A percentile compares a stretch with the other conserved stretches of the same genome.
Conservation (phyloP, 1,140 invertebrate species). For the Calosoma granatense region DNA sequence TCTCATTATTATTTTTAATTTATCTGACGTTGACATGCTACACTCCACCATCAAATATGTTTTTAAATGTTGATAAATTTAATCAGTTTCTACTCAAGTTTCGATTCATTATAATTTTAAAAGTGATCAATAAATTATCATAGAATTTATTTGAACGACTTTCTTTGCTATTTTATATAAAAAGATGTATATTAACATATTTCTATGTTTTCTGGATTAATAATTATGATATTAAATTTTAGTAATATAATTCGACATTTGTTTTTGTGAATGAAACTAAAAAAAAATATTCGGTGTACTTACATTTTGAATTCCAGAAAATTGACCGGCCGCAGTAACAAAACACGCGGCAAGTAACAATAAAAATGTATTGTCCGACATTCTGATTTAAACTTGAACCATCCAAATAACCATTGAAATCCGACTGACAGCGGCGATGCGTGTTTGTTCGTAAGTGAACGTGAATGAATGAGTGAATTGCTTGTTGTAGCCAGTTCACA, state of each 20-base stretch:
- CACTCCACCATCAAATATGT: neutral
- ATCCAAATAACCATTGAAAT: too few relatives aligned
- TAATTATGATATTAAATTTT: neutral
- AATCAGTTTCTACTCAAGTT: too few relatives aligned
- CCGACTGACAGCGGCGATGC: neutral
- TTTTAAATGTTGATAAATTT: too few relatives aligned
- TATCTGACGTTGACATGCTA: neutral
- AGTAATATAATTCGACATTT: neutral
- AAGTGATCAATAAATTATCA: too few relatives aligned
- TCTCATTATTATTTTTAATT: slow-evolving; percentile 8
- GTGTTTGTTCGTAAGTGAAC: neutral
- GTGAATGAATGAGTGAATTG: neutral
- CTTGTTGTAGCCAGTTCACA: neutral
- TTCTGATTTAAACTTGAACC: too few relatives aligned
- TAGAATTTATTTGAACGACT: neutral
- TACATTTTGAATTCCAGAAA: neutral
- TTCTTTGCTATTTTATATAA: neutral
- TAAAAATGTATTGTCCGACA: neutral
- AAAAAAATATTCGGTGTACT: neutral
- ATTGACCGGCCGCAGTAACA: neutral
- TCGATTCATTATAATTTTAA: too few relatives aligned
- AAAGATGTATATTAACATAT: neutral
- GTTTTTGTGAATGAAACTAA: neutral
- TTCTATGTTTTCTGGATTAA: neutral
- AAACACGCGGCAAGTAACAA: neutral